A percentile compares a stretch with the other conserved stretches of the same genome.
These are phyloP conservation scores for Masnerella sp. DNA, from an alignment of 2,888 invertebrate genomes.

Conservation along the genomic window DNA sequence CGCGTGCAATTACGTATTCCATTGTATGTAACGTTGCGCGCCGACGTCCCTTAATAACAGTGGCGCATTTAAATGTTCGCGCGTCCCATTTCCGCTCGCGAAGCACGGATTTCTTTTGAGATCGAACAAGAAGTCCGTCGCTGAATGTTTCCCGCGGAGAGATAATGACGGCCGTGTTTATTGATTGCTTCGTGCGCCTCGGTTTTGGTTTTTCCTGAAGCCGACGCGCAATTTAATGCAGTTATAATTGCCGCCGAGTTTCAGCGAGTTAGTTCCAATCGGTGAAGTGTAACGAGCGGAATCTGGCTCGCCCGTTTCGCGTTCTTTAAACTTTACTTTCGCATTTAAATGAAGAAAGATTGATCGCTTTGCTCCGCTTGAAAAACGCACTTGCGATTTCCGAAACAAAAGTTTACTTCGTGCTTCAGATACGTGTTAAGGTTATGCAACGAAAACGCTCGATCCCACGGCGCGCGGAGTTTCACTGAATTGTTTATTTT, in stretches of 20 bases:
- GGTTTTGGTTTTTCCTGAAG: conserved; percentile 12
- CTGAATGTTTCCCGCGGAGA: conserved; percentile 9
- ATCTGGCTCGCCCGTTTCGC: conserved; percentile 18
- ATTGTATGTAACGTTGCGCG: conserved; percentile 3
- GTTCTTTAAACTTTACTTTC: conserved; percentile 41
- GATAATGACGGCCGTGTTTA: conserved; percentile 20
- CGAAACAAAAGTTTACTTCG: conserved; percentile 44
- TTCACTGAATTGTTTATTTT: conserved; percentile 40
- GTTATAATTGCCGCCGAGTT: conserved; percentile 40
- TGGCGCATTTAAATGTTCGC: no score
- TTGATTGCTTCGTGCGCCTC: background rate
- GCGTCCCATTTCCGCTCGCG: no score
- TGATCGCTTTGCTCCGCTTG: conserved; percentile 38
- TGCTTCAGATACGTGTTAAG: conserved; percentile 26
- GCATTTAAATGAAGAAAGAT: conserved; percentile 47
- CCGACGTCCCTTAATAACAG: no score
- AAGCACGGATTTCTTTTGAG: no score
- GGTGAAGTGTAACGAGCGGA: conserved; percentile 37
- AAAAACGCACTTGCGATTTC: conserved; percentile 38
- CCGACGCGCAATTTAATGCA: conserved; percentile 19
- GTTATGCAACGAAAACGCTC: conserved; percentile 39
- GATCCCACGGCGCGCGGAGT: conserved; percentile 19
- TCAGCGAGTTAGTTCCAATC: conserved; percentile 28
- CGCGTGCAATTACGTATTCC: conserved; percentile 9
- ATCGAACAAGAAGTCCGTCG: no score